Base-by-base conservation (phyloP, 1,140 invertebrate genomes). In the Batillaria attramentaria region DNA sequence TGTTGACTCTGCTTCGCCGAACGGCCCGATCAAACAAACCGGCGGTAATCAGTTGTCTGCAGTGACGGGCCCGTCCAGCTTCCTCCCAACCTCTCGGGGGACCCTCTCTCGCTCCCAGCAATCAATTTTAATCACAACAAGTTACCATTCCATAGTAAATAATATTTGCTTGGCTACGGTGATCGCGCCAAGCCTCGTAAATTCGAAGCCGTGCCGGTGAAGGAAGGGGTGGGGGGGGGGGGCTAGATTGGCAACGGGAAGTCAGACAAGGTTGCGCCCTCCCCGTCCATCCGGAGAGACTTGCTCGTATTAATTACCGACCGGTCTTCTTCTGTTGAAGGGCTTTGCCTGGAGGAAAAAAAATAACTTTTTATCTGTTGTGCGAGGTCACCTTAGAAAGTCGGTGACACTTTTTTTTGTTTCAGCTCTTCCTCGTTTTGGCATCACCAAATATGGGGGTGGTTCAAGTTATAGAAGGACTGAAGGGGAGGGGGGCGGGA, bases 61-160 rank as follows among this genome's bases (percentile, higher is more conserved):
- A 43, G 24, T 42, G 43, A 39, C 13, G 37, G 73, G n/a, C 35
- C 66, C 41, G 3, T 31, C 68, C 37, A 35, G 18, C 0, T 13
- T 13, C 35, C 20, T 13, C 5, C 4, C 66, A 35, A 3, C 66
- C 66, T 24, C 66, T 41, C 39, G 43, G 43, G 68, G 74, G 60
- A 72, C 33, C 69, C 31, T 41, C 24, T 33, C 37, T n/a, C 35
- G 62, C 70, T 68, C 43, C 39, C n/a, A 28, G 80, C 84, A 85
- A 85, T 85, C 84, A 85, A 83, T 85, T 83, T 78, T 81, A 77
- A 83, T 82, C 77, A 80, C 76, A 80, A 81, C 75, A 73, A 79
- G 81, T 79, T 82, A 82, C 81, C 77, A 77, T 82, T 82, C 73
- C 73, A 65, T 76, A 73, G 69, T 78, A 82, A 76, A 79, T 82